Percentiles rank a stretch among this genome's conserved stretches.
These are phyloP conservation scores for Columba janthina DNA, from an alignment of 2,113 vertebrate genomes.

Conservation along the genomic window DNA sequence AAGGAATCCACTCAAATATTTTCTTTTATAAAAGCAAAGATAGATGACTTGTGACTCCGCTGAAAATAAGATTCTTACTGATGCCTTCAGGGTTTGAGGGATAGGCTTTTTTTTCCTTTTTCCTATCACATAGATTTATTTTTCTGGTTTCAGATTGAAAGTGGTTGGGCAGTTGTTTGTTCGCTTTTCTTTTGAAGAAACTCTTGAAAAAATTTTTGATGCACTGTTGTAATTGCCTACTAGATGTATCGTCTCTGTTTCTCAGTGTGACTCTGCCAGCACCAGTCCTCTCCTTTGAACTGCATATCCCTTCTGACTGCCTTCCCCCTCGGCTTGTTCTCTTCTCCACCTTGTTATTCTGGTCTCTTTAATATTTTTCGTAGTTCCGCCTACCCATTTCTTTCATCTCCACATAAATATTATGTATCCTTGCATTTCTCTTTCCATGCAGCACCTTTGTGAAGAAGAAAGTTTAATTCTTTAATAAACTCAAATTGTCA, in stretches of 20 bases:
- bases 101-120: background rate
- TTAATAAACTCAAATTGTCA: background rate
- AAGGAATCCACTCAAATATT: constrained; percentile 16
- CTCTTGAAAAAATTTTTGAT: background rate
- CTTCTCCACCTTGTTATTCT: background rate
- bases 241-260: background rate
- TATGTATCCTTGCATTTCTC: background rate
- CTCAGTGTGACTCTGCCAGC: background rate
- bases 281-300: background rate
- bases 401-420: background rate
- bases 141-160: background rate
- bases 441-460: background rate
- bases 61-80: background rate
- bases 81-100: background rate
- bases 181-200: background rate
- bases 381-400: background rate
- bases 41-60: background rate
- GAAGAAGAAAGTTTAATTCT: background rate
- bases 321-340: background rate
- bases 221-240: background rate
- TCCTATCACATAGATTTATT: background rate
- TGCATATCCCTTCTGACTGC: background rate
- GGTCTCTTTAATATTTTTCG: background rate
- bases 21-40: background rate
- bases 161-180: background rate